A percentile compares a stretch with the other conserved stretches of the same genome.
Evolutionary conservation across 2,113 vertebrate genomes (phyloP).

Genomic region (Myodes glareolus): DNA sequence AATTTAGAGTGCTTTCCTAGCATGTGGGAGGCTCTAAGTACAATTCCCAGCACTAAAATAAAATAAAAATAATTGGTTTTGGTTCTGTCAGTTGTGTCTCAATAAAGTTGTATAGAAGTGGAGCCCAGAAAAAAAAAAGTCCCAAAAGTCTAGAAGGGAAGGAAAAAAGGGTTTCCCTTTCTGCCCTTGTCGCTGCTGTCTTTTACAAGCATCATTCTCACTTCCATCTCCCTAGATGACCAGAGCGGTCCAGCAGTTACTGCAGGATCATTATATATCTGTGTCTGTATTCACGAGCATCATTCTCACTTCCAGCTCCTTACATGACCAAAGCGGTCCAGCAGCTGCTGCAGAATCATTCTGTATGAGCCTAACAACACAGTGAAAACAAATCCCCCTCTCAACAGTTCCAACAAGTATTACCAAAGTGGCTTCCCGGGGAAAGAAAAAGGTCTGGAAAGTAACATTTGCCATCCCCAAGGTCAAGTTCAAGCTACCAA

Average conservation of each 20-base stretch:
- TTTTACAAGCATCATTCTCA: not conserved
- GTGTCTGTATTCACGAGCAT: too few species aligned
- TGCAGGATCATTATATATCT: not conserved
- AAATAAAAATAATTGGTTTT: not conserved
- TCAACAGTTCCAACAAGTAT: not conserved
- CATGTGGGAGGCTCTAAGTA: not conserved
- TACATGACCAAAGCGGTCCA: not conserved
- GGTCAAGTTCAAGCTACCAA: not conserved
- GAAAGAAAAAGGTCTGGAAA: not conserved
- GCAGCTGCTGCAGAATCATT: not conserved
- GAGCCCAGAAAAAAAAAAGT: not conserved
- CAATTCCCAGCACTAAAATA: not conserved
- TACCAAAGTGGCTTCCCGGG: not conserved
- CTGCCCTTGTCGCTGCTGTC: not conserved
- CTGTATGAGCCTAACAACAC: conserved; percentile 3
- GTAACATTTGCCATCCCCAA: not conserved
- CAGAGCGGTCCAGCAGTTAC: not conserved
- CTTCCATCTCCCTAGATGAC: not conserved
- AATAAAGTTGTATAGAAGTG: not conserved
- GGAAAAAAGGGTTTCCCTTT: not conserved
- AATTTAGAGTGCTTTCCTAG: not conserved
- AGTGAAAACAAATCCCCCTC: conserved; percentile 8
- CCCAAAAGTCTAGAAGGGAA: not conserved
- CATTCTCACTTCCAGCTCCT: too few species aligned
- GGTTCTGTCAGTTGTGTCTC: not conserved